Evolutionary conservation across 2,113 vertebrate species (phyloP), one percentile per base, ranked within the genome.

Genomic region (Salvelinus namaycush): DNA sequence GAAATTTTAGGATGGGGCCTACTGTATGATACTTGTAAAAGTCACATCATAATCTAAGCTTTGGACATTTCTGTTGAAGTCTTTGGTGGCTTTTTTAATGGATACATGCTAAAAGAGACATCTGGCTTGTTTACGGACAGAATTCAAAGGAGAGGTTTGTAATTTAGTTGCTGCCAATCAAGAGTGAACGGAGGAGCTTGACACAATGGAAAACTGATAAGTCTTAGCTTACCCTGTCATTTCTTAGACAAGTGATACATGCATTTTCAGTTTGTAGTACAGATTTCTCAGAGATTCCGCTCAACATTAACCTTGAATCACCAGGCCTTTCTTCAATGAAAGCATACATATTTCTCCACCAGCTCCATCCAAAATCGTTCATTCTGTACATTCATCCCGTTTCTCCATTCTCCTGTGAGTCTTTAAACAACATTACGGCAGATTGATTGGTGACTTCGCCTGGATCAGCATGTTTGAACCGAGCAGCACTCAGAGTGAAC

Each of bases 391-490:
- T 44, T 44, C 8, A 8, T 44, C 8, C 39, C 39, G 39, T 44
- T 44, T 44, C 39, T 44, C 39, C 9, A 44, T 3, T 44, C 39
- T 44, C 39, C 39, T 11, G 39, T 68, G 54, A 57, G 70, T 44
- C 44, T 70, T 72, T 70, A 66, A 70, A 77, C 31, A 68, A 59
- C 76, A 62, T 73, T 73, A 78, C 64, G 14, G 27, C 49, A 62
- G 71, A 78, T 68, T 78, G 76, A 78, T 78, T 16, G 59, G 49
- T 64, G 49, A 59, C 76, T 68, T 51, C 64, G 24, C 44, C 48
- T 26, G 62, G 51, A 73, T 78, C 71, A 73, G 70, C 70, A 54
- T 48, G 60, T 72, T 77, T 72, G 62, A 62, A 67, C 54, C 14
- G 59, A 39, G 16, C 20, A 68, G 64, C 51, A 62, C 71, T 59